phyloP scores from a whole-genome alignment of 2,113 vertebrate genomes.

The Podocnemis expansa region DNA sequence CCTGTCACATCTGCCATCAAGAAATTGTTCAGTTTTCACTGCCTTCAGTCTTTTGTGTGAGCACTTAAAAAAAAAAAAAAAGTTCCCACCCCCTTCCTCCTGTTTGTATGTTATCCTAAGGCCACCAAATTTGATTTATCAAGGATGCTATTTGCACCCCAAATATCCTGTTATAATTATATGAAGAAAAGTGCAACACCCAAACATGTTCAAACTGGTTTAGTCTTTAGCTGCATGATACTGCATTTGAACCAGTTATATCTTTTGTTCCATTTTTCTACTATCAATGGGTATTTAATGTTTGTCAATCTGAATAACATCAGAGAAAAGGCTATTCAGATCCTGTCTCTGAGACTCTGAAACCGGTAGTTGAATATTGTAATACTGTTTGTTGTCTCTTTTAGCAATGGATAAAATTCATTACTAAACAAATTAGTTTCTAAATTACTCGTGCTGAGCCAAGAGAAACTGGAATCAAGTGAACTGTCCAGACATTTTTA shows the following conservation, averaged over 20 bases:
- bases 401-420: conserved; percentile 65
- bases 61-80: neutral
- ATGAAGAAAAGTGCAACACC: conserved; percentile 58
- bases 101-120: neutral
- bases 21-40: neutral
- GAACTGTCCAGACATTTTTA: conserved; percentile 50
- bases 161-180: conserved; percentile 21
- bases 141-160: conserved; percentile 40
- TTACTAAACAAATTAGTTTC: conserved; percentile 76
- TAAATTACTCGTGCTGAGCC: conserved; percentile 60
- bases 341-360: conserved; percentile 41
- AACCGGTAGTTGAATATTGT: conserved; percentile 59
- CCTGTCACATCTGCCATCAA: neutral
- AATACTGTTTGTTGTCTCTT: conserved; percentile 56
- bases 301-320: conserved; percentile 56
- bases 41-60: neutral
- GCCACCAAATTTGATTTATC: conserved; percentile 38
- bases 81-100: neutral
- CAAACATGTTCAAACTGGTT: conserved; percentile 55
- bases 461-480: conserved; percentile 64
- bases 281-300: conserved; percentile 62
- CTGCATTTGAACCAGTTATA: conserved; percentile 63
- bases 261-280: conserved; percentile 55
- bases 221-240: conserved; percentile 50
- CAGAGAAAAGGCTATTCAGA: neutral